Evolutionary conservation across 2,888 invertebrate genomes (phyloP), one percentile per base, ranked within the genome.

Genomic region (Scrobipalpa costella): DNA sequence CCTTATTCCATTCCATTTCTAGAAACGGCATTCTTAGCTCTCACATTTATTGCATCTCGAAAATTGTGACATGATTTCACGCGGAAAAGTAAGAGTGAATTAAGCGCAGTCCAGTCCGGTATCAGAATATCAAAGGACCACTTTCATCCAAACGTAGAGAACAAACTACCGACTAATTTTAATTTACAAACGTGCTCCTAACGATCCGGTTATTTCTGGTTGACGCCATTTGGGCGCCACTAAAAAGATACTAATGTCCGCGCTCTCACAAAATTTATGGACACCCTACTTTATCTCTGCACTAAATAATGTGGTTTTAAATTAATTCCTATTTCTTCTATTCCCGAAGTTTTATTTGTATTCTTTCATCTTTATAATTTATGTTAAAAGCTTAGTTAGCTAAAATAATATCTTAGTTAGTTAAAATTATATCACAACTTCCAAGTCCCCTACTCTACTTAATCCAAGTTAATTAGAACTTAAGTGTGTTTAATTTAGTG

Each of bases 171-270:
- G 78, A 84, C 84, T 86, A 87, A 88, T 88, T 87, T 84, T 82
- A 86, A 83, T 82, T 78, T 73, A 68, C 75, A 78, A 79, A 75
- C 78, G 79, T 73, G 69, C 71, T 76, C 76, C 80, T 82, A 83
- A 85, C 84, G 83, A 78, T n/a, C 81, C 76, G 80, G 78, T 76
- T 88, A 88, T 88, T 88, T 89, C 84, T 80, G 79, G 85, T 75
- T 71, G 79, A 81, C 83, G 82, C 81, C 82, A 77, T 83, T 81
- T 79, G 77, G 80, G 80, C 79, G 83, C 78, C 79, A 76, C 78
- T 81, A 81, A 81, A 84, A 85, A 84, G 80, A 80, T 77, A 79
- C 71, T 76, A 80, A 79, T 78, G 75, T 79, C 74, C 72, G 70
- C 76, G 76, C 76, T 79, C 77, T 75, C 75, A 74, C 72, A 83